Base-by-base conservation (phyloP, 2,888 invertebrate genomes). In the Callinectes sapidus region DNA sequence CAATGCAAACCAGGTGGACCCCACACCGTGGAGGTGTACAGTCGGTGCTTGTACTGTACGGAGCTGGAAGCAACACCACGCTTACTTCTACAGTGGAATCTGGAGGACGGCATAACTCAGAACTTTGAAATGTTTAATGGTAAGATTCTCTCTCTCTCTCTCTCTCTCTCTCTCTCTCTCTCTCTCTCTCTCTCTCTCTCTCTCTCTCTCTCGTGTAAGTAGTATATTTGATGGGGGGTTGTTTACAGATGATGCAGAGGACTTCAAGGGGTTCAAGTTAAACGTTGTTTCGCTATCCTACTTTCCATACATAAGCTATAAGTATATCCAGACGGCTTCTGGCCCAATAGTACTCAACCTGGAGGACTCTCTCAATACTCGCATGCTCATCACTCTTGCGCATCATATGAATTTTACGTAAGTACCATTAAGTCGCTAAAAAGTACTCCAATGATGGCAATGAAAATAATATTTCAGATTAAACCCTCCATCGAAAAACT, bases 341-440 rank as follows among this genome's bases (percentile, higher is more conserved):
- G 55, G 90, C 35, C n/a, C 89, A 14, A 61, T 10, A n/a, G 77
- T 77, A 18, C 28, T 81, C 8, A 86, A 28, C n/a, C 28, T 81
- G n/a, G 18, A 23, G 18, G 92, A 92, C 39, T 92, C 92, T 6
- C 89, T 92, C 42, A 90, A 92, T 32, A 42, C 61, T 28, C 54
- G 92, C 42, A 90, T 92, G 61, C 28, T 92, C 6, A 55, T 32
- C 23, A 32, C 54, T 39, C 42, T 92, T 16, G 81, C 85, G 14
- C 35, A 10, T 2, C 81, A 54, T n/a, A 48, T 92, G 16, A 92
- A 92, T 61, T 92, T 92, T 61, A 88, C 88, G 88, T 28, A 55
- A 10, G 35, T 71, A 71, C 10, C 71, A 5, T 6, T n/a, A 71
- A 13, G 28, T 28, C 1, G 71, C 8, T 61, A 61, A 23, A 61